Base-by-base conservation (phyloP, 1,140 invertebrate species). In the Heliconius melpomene region DNA sequence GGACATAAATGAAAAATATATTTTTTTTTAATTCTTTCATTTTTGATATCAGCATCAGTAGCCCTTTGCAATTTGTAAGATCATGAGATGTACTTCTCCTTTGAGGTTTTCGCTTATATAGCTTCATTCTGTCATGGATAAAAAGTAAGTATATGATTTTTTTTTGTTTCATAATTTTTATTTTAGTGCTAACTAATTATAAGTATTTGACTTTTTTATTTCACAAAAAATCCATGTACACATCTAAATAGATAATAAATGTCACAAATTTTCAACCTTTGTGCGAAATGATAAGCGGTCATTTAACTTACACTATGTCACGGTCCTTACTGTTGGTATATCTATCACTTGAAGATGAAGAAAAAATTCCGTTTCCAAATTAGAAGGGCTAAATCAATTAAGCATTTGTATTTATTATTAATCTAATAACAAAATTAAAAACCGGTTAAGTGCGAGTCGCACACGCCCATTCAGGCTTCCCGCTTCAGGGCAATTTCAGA, bases 271-370 rank as follows among this genome's bases (percentile, higher is more conserved):
- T 66, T 66, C 13, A 66, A 66, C 60, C 60, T 66, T 29, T 66
- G 60, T 66, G 60, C 60, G 60, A 46, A 40, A 70, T 46, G 76
- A 77, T 77, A 77, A 77, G 76, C 76, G 76, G 76, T 77, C 76
- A 72, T 70, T 77, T 50, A 77, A 70, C 70, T 77, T 52, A 11
- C 29, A 26, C 36, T 20, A 77, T 52, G 60, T 77, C 40, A 32
- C 46, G 66, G 70, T 72, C 40, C 29, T 36, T 11, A 29, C 8
- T 52, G 18, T 20, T 7, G 9, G 16, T 60, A 60, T 9, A 60
- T n/a, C 7, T 60, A 23, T 60, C 57, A 26, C n/a, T 66, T 66
- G 3, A 7, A 66, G 60, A 29, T 66, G 23, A 66, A 23, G 50
- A 60, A 60, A 60, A 66, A 29, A 66, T 16, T 3, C 9, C 26